These are phyloP conservation scores for Nothura maculosa DNA, from an alignment of 2,797 vertebrate genomes.

Conservation along the genomic window DNA sequence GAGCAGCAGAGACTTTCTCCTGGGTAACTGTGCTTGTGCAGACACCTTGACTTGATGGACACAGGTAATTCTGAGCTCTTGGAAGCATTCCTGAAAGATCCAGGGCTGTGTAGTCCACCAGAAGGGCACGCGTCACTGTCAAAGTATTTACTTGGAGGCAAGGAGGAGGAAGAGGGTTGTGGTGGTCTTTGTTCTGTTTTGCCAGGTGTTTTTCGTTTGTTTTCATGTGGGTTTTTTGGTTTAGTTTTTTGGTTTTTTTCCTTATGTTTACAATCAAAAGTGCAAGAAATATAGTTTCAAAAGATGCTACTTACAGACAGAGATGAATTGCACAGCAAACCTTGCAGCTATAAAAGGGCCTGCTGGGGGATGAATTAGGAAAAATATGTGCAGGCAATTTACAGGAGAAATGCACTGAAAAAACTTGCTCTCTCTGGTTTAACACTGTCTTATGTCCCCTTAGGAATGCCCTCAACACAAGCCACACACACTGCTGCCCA, in stretches of 20 bases:
- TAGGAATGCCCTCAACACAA: accelerated
- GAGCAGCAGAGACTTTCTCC: neutral
- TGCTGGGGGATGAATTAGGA: neutral
- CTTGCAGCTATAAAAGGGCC: neutral
- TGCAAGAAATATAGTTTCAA: neutral
- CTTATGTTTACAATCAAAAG: neutral
- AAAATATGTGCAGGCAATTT: neutral
- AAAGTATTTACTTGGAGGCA: too few relatives aligned
- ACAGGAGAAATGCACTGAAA: neutral
- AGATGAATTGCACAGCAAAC: neutral
- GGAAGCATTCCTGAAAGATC: neutral
- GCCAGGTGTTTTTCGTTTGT: neutral
- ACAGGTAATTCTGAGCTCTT: neutral
- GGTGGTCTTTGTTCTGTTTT: neutral
- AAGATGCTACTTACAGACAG: neutral
- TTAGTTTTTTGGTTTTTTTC: neutral
- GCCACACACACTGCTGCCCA: accelerated
- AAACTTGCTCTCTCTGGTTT: neutral
- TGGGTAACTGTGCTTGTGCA: neutral
- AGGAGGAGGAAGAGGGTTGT: too few relatives aligned
- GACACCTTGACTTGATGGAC: too few relatives aligned
- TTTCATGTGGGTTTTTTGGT: neutral
- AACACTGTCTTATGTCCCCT: neutral
- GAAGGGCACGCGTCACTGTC: neutral
- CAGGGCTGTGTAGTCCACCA: neutral